phyloP scores from a whole-genome alignment of 2,113 vertebrate species.

The Eira barbara region DNA sequence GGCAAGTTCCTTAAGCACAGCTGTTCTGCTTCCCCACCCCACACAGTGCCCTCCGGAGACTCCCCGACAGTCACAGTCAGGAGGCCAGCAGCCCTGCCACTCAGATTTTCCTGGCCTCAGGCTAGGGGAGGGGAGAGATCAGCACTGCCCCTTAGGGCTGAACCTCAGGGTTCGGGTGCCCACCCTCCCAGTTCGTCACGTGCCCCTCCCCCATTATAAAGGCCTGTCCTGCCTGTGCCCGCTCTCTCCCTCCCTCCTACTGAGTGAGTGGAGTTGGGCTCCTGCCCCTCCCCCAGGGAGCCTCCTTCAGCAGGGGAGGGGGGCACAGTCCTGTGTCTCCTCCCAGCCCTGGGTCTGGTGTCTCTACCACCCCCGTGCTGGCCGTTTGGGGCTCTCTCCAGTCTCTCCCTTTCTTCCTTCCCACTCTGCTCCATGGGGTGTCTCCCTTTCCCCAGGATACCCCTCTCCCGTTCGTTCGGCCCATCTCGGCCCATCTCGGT shows the following conservation, averaged over 20 bases:
- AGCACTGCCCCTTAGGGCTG: not conserved
- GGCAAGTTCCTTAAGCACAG: not conserved
- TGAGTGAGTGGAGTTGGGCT: conserved; percentile 37
- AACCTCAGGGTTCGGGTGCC: not conserved
- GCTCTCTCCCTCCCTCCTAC: not conserved
- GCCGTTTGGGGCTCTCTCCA: not conserved
- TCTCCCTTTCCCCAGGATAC: not conserved
- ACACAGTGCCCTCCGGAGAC: not conserved
- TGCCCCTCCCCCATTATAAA: conserved; percentile 66
- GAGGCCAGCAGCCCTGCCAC: conserved; percentile 40
- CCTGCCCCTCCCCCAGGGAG: not conserved
- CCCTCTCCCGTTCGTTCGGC: not conserved
- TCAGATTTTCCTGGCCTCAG: conserved; percentile 66
- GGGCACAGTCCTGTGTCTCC: not conserved
- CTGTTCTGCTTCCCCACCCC: not conserved
- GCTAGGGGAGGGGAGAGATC: not conserved
- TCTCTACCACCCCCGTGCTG: not conserved
- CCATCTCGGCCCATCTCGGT: not conserved
- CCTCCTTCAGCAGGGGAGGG: not conserved
- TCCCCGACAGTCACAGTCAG: conserved; percentile 65
- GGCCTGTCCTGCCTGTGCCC: not conserved
- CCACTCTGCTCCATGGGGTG: not conserved
- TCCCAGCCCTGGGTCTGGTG: not conserved
- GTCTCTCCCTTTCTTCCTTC: not conserved
- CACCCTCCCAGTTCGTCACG: conserved; percentile 11